Base-by-base conservation (phyloP, 23 tunicate species). In the Trididemnum miniatum region DNA sequence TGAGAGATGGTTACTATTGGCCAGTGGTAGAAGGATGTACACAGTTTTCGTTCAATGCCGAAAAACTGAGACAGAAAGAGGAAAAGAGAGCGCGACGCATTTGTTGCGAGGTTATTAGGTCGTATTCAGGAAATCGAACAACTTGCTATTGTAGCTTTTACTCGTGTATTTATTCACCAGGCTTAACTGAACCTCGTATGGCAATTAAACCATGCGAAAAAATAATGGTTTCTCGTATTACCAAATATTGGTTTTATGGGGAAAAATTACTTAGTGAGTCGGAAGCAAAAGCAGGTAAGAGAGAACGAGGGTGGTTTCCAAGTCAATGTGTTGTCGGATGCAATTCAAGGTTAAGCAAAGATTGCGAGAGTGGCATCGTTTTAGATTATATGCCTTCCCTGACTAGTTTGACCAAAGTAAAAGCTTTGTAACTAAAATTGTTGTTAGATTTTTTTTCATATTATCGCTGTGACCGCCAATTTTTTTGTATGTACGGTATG, bases 261-360 rank as follows among this genome's bases (percentile, higher is more conserved):
- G 65, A 83, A 35, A 87, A 87, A 73, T 62, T 79, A 1, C 27
- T 85, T 0, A 81, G 69, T 64, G 76, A 78, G 23, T 15, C 28
- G 1, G 27, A 54, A 0, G 37, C 44, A 0, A 77, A 81, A 3
- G 51, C 59, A 33, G 89, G 86, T 4, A 50, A 28, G 35, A 50
- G 96, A 24, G 83, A 49, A 24, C 59, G 89, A 28, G 97, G 97
- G 7, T 92, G 97, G 97, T 92, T 92, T 83, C 97, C 97, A 1
- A 59, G 85, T 30, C 32, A 59, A 40, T 92, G 92, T 80, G 97
- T n/a, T n/a, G n/a, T n/a, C n/a, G n/a, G n/a, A n/a, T n/a, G n/a
- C n/a, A n/a, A n/a, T n/a, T n/a, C n/a, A n/a, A n/a, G n/a, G n/a
- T n/a, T n/a, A n/a, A n/a, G n/a, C n/a, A n/a, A n/a, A n/a, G n/a